These are phyloP conservation scores for Drosophila grimshawi DNA, from an alignment of 1,140 invertebrate genomes.

Conservation along the genomic window DNA sequence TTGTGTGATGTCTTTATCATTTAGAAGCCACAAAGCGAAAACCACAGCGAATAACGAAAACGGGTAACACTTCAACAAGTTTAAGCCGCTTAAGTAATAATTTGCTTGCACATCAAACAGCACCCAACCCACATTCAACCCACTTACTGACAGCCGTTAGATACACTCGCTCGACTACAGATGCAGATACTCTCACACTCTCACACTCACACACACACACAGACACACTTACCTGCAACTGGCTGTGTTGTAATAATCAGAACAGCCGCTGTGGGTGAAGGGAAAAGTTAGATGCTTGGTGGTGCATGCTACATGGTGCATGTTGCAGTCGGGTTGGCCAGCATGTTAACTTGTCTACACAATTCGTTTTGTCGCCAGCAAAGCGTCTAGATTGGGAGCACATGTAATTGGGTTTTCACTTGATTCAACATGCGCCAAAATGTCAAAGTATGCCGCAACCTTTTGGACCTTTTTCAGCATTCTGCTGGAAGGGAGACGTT, in stretches of 20 bases:
- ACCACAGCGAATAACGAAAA: slow-evolving; percentile 23
- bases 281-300: slow-evolving; percentile 2
- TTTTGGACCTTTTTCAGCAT: slow-evolving; percentile 24
- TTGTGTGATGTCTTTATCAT: slow-evolving; percentile 39
- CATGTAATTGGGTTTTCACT: slow-evolving; percentile 79
- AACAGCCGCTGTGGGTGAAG: slow-evolving; percentile 19
- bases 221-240: slow-evolving; percentile 14
- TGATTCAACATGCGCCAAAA: slow-evolving; percentile 77
- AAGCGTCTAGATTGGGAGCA: slow-evolving; percentile 61
- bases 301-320: slow-evolving; percentile 18
- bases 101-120: slow-evolving; percentile 65
- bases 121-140: slow-evolving; percentile 5
- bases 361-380: slow-evolving; percentile 62
- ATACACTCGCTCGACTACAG: slow-evolving; percentile 33
- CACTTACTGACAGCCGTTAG: slow-evolving; percentile 26
- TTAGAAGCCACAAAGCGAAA: slow-evolving; percentile 6
- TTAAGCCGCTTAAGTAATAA: slow-evolving; percentile 78
- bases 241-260: slow-evolving; percentile 60
- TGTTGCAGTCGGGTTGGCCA: slow-evolving; percentile 52
- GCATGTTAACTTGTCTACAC: slow-evolving; percentile 74
- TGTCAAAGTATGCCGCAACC: slow-evolving; percentile 73
- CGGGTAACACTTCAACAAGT: slow-evolving; percentile 54
- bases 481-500: neutral
- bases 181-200: slow-evolving; percentile 32
- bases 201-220: slow-evolving; percentile 4